Evolutionary conservation across 2,888 invertebrate genomes (phyloP).

Genomic region (Drosophila affinis): DNA sequence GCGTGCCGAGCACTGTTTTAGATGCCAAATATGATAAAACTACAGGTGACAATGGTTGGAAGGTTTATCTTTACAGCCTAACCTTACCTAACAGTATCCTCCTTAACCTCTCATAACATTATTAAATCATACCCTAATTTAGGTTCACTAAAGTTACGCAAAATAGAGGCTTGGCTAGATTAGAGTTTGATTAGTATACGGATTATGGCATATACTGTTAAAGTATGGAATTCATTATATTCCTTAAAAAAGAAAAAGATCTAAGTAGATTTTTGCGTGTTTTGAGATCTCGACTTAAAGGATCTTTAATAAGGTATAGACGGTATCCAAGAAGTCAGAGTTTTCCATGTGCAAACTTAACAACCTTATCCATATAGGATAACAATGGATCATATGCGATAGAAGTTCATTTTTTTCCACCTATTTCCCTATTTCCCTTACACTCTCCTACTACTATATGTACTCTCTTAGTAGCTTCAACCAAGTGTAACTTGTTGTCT

Average conservation of each 20-base stretch:
- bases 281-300: too few species aligned
- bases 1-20: too few species aligned
- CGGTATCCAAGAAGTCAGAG: neutral
- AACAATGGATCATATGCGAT: too few species aligned
- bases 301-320: neutral
- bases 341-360: neutral
- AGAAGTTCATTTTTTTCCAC: too few species aligned
- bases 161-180: too few species aligned
- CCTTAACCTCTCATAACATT: neutral
- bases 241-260: neutral
- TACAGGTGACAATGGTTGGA: neutral
- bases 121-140: neutral
- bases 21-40: neutral
- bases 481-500: neutral
- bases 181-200: too few species aligned
- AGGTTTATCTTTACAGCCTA: neutral
- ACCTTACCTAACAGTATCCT: too few species aligned
- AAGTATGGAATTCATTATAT: too few species aligned
- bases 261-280: too few species aligned
- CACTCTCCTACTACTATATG: neutral
- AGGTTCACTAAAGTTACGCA: too few species aligned
- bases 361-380: too few species aligned
- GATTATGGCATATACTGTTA: too few species aligned
- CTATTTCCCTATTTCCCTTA: neutral
- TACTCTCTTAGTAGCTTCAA: neutral